Percentiles rank a stretch among this genome's conserved stretches.
These are phyloP conservation scores for Diuraphis noxia DNA, from an alignment of 1,140 invertebrate genomes.

Conservation along the genomic window DNA sequence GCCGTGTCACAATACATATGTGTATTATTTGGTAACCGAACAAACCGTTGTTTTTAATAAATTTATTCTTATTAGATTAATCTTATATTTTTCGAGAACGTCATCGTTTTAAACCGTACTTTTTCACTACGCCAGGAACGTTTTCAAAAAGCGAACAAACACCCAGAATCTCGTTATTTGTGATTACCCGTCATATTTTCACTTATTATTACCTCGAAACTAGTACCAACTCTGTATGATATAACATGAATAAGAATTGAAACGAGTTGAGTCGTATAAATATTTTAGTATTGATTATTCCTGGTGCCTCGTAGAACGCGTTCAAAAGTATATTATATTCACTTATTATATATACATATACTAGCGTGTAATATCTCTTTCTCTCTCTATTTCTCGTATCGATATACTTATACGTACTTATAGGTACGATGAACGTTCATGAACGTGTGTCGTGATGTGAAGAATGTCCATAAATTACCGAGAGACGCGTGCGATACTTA, in stretches of 20 bases:
- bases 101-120: constrained; percentile 1
- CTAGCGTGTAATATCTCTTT: background rate
- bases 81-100: constrained; percentile 15
- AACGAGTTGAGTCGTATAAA: background rate
- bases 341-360: background rate
- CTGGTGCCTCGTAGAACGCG: background rate
- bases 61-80: constrained; percentile 8
- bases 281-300: constrained; percentile 7
- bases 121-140: background rate
- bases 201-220: background rate
- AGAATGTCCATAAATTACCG: background rate
- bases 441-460: background rate
- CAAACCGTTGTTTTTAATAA: background rate
- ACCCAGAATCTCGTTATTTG: background rate
- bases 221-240: background rate
- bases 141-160: constrained; percentile 2
- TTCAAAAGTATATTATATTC: background rate
- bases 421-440: background rate
- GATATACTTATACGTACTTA: background rate
- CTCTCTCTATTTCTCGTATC: too few relatives aligned
- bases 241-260: background rate
- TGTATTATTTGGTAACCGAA: background rate
- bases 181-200: background rate
- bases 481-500: background rate
- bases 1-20: background rate